phyloP scores from a whole-genome alignment of 2,888 invertebrate species.

The Oscheius sp. region DNA sequence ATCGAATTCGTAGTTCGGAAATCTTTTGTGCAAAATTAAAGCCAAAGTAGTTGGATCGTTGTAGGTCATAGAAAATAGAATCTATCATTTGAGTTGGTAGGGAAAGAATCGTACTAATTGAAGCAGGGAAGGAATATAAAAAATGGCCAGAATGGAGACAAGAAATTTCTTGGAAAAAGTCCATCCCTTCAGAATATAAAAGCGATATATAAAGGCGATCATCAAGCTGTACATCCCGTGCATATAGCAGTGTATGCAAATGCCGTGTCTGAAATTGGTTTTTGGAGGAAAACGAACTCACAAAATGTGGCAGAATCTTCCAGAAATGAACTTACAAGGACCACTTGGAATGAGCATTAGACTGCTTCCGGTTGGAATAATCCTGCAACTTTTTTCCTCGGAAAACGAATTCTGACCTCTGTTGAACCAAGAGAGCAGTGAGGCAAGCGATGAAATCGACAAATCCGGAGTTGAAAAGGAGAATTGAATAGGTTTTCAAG shows the following conservation, averaged over 20 bases:
- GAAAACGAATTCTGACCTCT: constrained; percentile 6
- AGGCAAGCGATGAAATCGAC: constrained; percentile 38
- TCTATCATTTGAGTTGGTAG: too few relatives aligned
- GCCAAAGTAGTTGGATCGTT: background rate
- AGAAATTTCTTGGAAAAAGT: background rate
- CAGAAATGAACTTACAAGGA: background rate
- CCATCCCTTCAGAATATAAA: background rate
- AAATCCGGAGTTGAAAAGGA: constrained; percentile 38
- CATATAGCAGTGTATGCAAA: background rate
- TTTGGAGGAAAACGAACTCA: background rate
- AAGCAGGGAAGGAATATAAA: background rate
- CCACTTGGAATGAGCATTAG: background rate
- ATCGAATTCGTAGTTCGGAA: background rate
- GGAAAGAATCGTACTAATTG: too few relatives aligned
- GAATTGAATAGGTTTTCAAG: constrained; percentile 36
- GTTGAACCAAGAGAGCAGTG: constrained; percentile 39
- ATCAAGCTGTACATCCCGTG: background rate
- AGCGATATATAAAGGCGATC: background rate
- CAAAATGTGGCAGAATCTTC: background rate
- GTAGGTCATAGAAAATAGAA: background rate
- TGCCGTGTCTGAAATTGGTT: background rate
- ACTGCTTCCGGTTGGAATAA: background rate
- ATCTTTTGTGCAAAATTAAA: background rate
- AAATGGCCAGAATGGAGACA: background rate
- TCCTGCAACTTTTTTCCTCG: background rate